These are phyloP conservation scores for Lasioglossum baleicum DNA, from an alignment of 1,140 invertebrate genomes.

Conservation along the genomic window DNA sequence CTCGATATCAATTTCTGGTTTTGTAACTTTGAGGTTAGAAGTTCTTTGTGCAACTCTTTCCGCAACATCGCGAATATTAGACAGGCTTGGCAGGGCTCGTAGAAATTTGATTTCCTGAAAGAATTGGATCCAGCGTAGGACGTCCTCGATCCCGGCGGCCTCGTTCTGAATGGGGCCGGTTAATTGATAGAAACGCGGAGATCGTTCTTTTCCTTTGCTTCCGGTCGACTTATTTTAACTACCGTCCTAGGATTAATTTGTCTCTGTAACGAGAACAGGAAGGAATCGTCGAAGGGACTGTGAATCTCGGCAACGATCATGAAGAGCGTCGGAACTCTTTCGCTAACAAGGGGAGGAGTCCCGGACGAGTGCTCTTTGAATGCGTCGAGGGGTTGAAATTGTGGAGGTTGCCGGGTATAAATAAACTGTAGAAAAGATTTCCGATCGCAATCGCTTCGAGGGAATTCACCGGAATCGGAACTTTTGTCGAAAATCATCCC, in stretches of 20 bases:
- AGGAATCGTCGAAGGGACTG: neutral
- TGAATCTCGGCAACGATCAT: neutral
- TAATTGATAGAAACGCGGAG: slow-evolving; percentile 17
- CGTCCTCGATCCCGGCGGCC: neutral
- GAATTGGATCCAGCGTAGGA: neutral
- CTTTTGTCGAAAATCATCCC: neutral
- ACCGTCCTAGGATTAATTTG: neutral
- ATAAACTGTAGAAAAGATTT: neutral
- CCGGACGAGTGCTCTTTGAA: slow-evolving; percentile 5
- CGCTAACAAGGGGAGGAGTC: slow-evolving; percentile 2
- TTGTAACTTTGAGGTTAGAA: too few species aligned
- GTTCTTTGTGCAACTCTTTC: too few species aligned
- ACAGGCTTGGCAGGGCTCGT: neutral
- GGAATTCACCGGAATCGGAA: neutral
- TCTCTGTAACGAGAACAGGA: neutral
- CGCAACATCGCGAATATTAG: neutral
- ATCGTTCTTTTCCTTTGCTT: neutral
- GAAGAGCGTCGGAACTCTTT: neutral
- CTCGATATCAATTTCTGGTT: too few species aligned
- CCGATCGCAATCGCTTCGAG: neutral
- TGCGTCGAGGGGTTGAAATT: neutral
- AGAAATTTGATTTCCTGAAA: too few species aligned
- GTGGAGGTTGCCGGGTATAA: neutral
- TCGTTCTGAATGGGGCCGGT: neutral
- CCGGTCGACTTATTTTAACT: neutral